Evolutionary conservation across 2,888 invertebrate species (phyloP).

Genomic region (Bhutanitis thaidina): DNA sequence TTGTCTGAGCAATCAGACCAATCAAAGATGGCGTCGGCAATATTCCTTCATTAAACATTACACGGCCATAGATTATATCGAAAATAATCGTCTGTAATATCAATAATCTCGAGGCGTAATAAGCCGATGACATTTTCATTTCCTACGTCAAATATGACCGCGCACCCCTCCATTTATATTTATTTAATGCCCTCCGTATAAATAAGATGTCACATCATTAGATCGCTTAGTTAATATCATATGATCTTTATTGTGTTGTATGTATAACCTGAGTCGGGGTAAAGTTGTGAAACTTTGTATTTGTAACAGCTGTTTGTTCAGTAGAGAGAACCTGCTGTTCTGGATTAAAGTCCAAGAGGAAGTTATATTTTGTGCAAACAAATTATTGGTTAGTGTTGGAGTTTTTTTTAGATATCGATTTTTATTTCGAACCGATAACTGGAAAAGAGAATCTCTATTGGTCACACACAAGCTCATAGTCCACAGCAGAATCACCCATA

Average conservation of each 20-base stretch:
- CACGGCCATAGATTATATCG: conserved; percentile 31
- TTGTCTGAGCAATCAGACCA: conserved; percentile 19
- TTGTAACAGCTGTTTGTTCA: too few species aligned
- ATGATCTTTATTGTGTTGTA: conserved; percentile 15
- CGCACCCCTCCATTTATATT: conserved; percentile 46
- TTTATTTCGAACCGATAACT: too few species aligned
- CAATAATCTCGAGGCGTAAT: conserved; percentile 67
- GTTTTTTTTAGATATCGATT: too few species aligned
- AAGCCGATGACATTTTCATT: conserved; percentile 75
- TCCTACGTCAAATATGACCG: conserved; percentile 64
- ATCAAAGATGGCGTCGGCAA: conserved; percentile 31
- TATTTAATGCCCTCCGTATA: conserved; percentile 50
- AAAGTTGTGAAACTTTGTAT: neutral
- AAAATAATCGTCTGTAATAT: conserved; percentile 49
- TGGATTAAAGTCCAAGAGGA: too few species aligned
- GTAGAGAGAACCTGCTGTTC: too few species aligned
- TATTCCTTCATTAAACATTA: conserved; percentile 23
- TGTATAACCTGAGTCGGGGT: conserved; percentile 3
- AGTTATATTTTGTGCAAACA: too few species aligned
- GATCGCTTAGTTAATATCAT: conserved; percentile 41
- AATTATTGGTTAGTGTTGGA: too few species aligned
- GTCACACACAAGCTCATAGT: too few species aligned
- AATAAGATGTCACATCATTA: conserved; percentile 45
- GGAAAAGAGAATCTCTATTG: too few species aligned
- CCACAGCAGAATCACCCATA: too few species aligned